A percentile compares a stretch with the other conserved stretches of the same genome.
These are phyloP conservation scores for Mimas tiliae DNA, from an alignment of 2,888 invertebrate species.

Conservation along the genomic window DNA sequence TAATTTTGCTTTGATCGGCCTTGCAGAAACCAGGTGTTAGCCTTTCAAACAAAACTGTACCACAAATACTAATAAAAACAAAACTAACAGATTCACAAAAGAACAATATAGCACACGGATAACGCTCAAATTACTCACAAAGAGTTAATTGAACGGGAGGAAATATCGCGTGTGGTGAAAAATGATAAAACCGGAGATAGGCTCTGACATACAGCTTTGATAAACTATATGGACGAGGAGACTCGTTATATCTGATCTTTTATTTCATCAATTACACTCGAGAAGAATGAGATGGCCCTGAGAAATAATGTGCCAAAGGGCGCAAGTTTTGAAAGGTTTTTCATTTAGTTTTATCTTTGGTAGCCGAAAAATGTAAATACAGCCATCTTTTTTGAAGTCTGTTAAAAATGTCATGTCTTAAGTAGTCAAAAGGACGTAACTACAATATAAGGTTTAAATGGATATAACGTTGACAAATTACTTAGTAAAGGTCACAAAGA, in stretches of 20 bases:
- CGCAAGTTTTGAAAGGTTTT: no score
- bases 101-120: background rate
- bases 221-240: constrained; percentile 5
- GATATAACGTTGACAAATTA: background rate
- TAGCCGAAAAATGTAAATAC: no score
- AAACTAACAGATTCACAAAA: no score
- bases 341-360: background rate
- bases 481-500: background rate
- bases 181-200: constrained; percentile 39
- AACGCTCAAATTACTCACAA: background rate
- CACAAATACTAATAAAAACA: background rate
- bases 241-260: background rate
- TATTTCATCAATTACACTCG: background rate
- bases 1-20: no score
- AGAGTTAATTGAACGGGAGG: constrained; percentile 40
- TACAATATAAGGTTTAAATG: no score
- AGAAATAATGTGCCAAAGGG: background rate
- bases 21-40: no score
- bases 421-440: no score
- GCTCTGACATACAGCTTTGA: constrained; percentile 28
- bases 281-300: background rate
- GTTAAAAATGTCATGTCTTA: no score
- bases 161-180: constrained; percentile 41
- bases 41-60: no score
- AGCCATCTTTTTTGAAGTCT: no score